phyloP scores from a whole-genome alignment of 2,797 vertebrate species.

The Buceros bicornis region DNA sequence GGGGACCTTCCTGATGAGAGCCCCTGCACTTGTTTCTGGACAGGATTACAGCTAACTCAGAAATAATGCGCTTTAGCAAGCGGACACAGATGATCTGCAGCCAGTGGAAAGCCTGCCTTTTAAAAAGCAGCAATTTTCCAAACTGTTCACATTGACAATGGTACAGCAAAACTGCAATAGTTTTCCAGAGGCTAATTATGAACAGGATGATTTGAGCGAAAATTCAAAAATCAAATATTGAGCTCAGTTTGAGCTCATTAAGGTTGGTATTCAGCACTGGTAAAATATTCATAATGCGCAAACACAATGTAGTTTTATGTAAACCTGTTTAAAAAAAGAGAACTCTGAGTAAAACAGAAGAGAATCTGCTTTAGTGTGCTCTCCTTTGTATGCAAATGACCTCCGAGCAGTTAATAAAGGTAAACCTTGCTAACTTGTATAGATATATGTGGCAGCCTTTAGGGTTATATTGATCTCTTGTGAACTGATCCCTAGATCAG shows the following conservation, averaged over 20 bases:
- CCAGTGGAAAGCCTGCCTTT: background rate
- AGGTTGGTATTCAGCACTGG: conserved; percentile 55
- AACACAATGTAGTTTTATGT: conserved; percentile 50
- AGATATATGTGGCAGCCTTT: background rate
- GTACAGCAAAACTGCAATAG: background rate
- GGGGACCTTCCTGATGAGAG: background rate
- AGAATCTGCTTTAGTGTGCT: conserved; percentile 21
- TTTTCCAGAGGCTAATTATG: conserved; percentile 72
- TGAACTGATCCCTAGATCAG: background rate
- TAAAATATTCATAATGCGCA: conserved; percentile 73
- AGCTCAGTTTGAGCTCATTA: conserved; percentile 72
- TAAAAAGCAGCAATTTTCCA: conserved; percentile 48
- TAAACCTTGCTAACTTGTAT: conserved; percentile 36
- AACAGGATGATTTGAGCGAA: conserved; percentile 70
- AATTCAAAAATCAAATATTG: conserved; percentile 70
- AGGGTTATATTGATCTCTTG: background rate
- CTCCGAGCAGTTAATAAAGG: conserved; percentile 26
- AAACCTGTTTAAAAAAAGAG: conserved; percentile 44
- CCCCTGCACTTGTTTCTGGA: background rate
- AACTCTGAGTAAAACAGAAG: conserved; percentile 40
- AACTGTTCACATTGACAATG: conserved; percentile 15
- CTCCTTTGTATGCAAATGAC: conserved; percentile 31
- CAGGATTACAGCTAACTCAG: conserved; percentile 22
- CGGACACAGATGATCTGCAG: background rate
- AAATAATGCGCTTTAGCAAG: conserved; percentile 5